A percentile compares a stretch with the other conserved stretches of the same genome.
phyloP scores from a whole-genome alignment of 2,888 invertebrate genomes.

The Drosophila neonasuta region DNA sequence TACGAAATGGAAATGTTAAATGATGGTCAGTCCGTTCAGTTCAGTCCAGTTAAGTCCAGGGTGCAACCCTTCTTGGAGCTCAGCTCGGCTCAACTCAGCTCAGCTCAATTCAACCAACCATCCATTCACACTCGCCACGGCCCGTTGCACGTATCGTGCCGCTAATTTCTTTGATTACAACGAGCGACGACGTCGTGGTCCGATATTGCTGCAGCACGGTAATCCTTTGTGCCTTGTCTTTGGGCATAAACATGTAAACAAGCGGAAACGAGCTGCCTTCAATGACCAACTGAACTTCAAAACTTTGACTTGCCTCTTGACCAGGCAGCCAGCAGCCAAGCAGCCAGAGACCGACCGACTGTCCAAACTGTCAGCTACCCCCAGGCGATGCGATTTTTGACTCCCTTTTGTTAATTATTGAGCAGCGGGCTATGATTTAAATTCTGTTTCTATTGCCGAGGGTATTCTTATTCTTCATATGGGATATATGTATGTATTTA shows the following conservation, averaged over 20 bases:
- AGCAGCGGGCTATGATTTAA: slow-evolving; percentile 8
- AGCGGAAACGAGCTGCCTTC: slow-evolving; percentile 59
- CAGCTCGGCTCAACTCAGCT: slow-evolving; percentile 24
- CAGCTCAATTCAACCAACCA: slow-evolving; percentile 34
- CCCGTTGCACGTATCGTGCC: slow-evolving; percentile 71
- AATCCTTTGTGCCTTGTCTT: slow-evolving; percentile 75
- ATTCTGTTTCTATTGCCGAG: slow-evolving; percentile 7
- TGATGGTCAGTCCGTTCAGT: slow-evolving; percentile 40
- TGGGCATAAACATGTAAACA: slow-evolving; percentile 50
- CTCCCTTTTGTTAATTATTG: slow-evolving; percentile 55
- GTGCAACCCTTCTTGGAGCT: slow-evolving; percentile 62
- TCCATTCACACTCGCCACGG: slow-evolving; percentile 57
- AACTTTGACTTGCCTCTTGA: slow-evolving; percentile 65
- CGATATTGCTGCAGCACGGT: slow-evolving; percentile 10
- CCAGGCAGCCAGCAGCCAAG: slow-evolving; percentile 24
- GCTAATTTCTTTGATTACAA: slow-evolving; percentile 77
- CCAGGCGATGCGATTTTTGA: slow-evolving; percentile 43
- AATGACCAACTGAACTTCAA: slow-evolving; percentile 79
- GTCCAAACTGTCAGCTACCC: slow-evolving; percentile 37
- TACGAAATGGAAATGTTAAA: slow-evolving; percentile 18
- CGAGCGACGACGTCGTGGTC: slow-evolving; percentile 42
- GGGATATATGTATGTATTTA: not conserved
- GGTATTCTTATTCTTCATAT: slow-evolving; percentile 6
- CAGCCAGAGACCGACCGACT: not conserved
- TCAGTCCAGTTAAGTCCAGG: not conserved